Percentiles rank a stretch among this genome's conserved stretches.
Conservation (phyloP, 2,113 vertebrate genomes). For the Chiloscyllium plagiosum region DNA sequence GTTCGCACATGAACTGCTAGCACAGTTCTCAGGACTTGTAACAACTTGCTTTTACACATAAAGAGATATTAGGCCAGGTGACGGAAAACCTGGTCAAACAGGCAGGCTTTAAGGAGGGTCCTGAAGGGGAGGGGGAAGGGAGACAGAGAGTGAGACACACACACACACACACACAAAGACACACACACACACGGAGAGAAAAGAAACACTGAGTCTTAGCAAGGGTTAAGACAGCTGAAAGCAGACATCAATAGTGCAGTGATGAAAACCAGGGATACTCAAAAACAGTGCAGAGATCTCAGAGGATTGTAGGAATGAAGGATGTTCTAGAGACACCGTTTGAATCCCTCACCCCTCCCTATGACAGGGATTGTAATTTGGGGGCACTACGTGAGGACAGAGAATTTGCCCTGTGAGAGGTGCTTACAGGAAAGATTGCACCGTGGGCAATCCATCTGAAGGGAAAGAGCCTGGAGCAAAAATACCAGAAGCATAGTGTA, state of each 20-base stretch:
- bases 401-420: neutral
- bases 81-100: neutral
- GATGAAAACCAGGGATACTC: neutral
- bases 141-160: too few species aligned
- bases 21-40: neutral
- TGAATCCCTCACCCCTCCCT: neutral
- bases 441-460: neutral
- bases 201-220: neutral
- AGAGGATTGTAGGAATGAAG: neutral
- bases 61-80: neutral
- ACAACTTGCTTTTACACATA: neutral
- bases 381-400: neutral
- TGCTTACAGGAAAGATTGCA: neutral
- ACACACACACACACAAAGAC: too few species aligned
- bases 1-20: neutral
- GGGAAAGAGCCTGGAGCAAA: neutral
- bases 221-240: neutral
- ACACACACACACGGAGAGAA: neutral
- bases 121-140: neutral
- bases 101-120: neutral
- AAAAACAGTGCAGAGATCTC: neutral
- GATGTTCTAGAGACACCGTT: neutral
- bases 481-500: neutral
- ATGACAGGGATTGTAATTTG: neutral
- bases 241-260: neutral